Conservation (phyloP, 2,888 invertebrate genomes). For the Nowickia ferox region DNA sequence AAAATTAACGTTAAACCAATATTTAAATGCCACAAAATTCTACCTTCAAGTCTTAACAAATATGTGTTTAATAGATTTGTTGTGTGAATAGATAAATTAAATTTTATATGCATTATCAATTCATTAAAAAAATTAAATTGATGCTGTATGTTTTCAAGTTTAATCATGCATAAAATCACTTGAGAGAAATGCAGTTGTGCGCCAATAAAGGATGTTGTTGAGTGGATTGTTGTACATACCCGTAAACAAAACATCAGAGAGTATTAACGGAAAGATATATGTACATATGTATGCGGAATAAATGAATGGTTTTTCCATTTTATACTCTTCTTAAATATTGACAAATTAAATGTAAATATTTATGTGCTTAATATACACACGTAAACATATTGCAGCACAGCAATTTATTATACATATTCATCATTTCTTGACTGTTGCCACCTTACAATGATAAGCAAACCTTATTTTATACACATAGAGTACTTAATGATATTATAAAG, state of each 20-base stretch:
- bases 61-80: neutral
- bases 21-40: slow-evolving; percentile 10
- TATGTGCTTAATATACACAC: slow-evolving; percentile 9
- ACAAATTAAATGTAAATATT: slow-evolving; percentile 44
- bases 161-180: slow-evolving; percentile 57
- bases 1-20: neutral
- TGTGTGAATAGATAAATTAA: slow-evolving; percentile 1
- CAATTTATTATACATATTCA: slow-evolving; percentile 23
- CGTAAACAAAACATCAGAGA: neutral
- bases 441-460: neutral
- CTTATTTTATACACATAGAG: neutral
- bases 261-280: neutral
- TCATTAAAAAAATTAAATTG: slow-evolving; percentile 11
- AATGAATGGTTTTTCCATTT: slow-evolving; percentile 16
- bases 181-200: slow-evolving; percentile 15
- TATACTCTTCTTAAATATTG: slow-evolving; percentile 3
- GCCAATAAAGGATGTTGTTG: slow-evolving; percentile 22
- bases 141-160: slow-evolving; percentile 38
- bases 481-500: no score
- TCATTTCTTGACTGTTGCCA: slow-evolving; percentile 1
- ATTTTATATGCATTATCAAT: slow-evolving; percentile 32
- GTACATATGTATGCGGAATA: neutral
- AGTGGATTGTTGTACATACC: slow-evolving; percentile 13
- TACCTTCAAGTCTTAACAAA: neutral
- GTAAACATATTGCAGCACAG: slow-evolving; percentile 29